Base-by-base conservation (phyloP, 2,888 invertebrate species). In the Crocallis elinguaria region DNA sequence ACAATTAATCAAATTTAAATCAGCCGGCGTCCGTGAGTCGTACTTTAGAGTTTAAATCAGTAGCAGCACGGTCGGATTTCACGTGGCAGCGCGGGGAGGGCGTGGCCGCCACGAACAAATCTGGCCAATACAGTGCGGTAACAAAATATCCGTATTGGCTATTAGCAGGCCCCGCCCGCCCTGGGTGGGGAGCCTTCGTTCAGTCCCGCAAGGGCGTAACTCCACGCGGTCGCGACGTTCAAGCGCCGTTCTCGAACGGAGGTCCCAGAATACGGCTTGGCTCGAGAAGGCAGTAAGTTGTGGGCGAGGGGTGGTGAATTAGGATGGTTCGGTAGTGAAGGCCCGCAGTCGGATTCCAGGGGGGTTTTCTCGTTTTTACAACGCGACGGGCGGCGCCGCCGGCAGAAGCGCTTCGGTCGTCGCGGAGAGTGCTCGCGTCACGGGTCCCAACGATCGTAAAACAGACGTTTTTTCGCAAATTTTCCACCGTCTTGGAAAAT, bases 91-190 rank as follows among this genome's bases (percentile, higher is more conserved):
- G 52, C 62, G 58, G 67, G 71, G 76, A 73, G 77, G 91, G 91
- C 91, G 92, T 86, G 84, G 77, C 84, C 71, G 80, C 79, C 88
- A 86, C 82, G 85, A 88, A 87, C 84, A 84, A 86, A 88, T 91
- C 90, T 92, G 89, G 92, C 94, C 93, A 93, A 93, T 93, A 92
- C 88, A 90, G 87, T 86, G 86, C 87, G 88, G 88, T 91, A 92
- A 92, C 89, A 86, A 88, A 88, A 88, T 86, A 88, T 90, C 89
- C 91, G 92, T 84, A 93, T 93, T 93, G 93, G 93, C 89, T 86
- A 92, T 92, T 92, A 92, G 86, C 66, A 81, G 85, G 87, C 88
- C 75, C 85, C 90, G 88, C 86, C 90, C 82, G 85, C 78, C 77
- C 75, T 73, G 71, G 64, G 66, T 62, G 74, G 77, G 73, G 74